Evolutionary conservation across 2,113 vertebrate species (phyloP).

Genomic region (Pyxicephalus adspersus): DNA sequence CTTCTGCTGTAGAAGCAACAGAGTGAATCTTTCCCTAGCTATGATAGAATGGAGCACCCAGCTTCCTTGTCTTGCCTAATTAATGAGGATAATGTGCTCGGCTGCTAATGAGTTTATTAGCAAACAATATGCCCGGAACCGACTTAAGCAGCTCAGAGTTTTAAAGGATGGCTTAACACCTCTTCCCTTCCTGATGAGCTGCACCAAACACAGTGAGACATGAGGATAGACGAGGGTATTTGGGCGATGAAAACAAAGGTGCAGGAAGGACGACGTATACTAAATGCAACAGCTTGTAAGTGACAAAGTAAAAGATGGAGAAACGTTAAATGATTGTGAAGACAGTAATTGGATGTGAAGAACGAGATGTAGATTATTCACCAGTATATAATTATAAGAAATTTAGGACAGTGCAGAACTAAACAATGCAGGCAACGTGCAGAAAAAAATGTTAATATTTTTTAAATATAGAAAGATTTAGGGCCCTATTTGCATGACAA

Average conservation of each 20-base stretch:
- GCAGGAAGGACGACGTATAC: neutral
- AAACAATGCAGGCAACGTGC: no score
- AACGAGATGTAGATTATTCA: no score
- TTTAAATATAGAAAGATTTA: no score
- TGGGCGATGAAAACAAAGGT: neutral
- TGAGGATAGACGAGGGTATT: neutral
- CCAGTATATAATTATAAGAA: no score
- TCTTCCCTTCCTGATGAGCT: constrained; percentile 71
- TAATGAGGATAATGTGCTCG: constrained; percentile 76
- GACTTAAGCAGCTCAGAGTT: constrained; percentile 75
- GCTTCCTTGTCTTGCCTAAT: constrained; percentile 66
- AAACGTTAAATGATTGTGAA: no score
- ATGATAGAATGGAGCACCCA: constrained; percentile 42
- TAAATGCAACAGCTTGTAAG: no score
- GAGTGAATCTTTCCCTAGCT: constrained; percentile 45
- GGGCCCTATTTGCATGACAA: no score
- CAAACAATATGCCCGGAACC: constrained; percentile 74
- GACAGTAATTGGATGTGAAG: no score
- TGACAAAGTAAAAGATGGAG: no score
- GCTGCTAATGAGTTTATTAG: constrained; percentile 77
- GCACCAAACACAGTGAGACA: constrained; percentile 27
- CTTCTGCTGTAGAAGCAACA: constrained; percentile 38
- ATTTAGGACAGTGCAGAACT: no score
- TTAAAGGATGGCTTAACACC: constrained; percentile 73
- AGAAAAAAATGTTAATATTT: no score